Evolutionary conservation across 2,113 vertebrate genomes (phyloP).

Genomic region (Numenius arquata): DNA sequence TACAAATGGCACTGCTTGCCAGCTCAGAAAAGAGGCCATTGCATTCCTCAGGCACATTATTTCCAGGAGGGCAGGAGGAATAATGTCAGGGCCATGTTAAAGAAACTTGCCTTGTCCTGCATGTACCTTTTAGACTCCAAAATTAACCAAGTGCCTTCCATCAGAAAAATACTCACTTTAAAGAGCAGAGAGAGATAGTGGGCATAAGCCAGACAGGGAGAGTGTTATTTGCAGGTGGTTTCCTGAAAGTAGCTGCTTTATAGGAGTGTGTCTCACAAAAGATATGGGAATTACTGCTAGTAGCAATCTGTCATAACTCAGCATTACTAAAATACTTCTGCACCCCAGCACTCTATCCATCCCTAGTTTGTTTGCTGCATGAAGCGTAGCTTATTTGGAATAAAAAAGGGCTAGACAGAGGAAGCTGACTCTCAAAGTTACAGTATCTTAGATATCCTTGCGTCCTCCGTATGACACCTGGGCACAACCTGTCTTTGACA

Average conservation of each 20-base stretch:
- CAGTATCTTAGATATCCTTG: not conserved
- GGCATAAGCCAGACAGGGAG: not conserved
- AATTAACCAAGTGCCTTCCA: not conserved
- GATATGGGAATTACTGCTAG: not conserved
- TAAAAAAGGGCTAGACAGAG: not conserved
- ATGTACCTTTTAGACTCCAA: not conserved
- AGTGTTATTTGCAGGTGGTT: not conserved
- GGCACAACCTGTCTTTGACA: not conserved
- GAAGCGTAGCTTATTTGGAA: not conserved
- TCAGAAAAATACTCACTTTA: not conserved
- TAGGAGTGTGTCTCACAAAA: not conserved
- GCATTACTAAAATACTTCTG: not conserved
- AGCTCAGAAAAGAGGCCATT: slow-evolving; percentile 16
- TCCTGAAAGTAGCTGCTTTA: not conserved
- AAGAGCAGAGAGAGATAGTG: not conserved
- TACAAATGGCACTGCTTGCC: slow-evolving; percentile 11
- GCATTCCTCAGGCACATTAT: not conserved
- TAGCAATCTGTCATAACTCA: not conserved
- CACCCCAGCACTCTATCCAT: not conserved
- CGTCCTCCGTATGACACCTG: not conserved
- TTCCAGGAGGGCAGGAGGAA: not conserved
- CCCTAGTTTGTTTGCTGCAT: not conserved
- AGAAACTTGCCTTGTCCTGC: not conserved
- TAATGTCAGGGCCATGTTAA: not conserved
- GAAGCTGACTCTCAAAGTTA: not conserved